These are phyloP conservation scores for Lanius collurio DNA, from an alignment of 2,113 vertebrate genomes.

Conservation along the genomic window DNA sequence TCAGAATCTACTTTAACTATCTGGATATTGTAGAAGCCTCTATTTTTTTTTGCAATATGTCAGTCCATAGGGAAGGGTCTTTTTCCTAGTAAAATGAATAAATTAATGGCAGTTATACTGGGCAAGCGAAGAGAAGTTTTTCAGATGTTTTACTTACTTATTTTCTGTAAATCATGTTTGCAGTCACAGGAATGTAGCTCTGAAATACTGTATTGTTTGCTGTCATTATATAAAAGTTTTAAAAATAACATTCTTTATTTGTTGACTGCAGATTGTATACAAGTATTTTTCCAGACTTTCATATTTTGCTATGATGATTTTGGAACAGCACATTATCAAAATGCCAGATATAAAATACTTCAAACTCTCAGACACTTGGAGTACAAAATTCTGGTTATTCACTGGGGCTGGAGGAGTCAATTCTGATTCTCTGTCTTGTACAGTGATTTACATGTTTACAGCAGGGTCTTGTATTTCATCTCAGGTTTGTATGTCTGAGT, in stretches of 20 bases:
- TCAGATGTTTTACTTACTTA: not conserved
- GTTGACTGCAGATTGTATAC: not conserved
- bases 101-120: not conserved
- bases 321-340: not conserved
- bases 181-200: not conserved
- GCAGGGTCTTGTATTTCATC: not conserved
- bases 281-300: not conserved
- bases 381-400: not conserved
- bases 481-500: not conserved
- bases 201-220: not conserved
- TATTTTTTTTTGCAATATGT: not conserved
- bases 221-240: not conserved
- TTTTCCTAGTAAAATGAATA: not conserved
- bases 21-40: not conserved
- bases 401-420: not conserved
- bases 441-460: not conserved
- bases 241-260: not conserved
- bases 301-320: not conserved
- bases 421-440: not conserved
- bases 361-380: not conserved
- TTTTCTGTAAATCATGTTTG: not conserved
- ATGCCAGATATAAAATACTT: not conserved
- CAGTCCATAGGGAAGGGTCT: not conserved
- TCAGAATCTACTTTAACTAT: not conserved
- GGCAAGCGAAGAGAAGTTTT: not conserved